Base-by-base conservation (phyloP, 2,888 invertebrate species). In the Coenonympha glycerion region DNA sequence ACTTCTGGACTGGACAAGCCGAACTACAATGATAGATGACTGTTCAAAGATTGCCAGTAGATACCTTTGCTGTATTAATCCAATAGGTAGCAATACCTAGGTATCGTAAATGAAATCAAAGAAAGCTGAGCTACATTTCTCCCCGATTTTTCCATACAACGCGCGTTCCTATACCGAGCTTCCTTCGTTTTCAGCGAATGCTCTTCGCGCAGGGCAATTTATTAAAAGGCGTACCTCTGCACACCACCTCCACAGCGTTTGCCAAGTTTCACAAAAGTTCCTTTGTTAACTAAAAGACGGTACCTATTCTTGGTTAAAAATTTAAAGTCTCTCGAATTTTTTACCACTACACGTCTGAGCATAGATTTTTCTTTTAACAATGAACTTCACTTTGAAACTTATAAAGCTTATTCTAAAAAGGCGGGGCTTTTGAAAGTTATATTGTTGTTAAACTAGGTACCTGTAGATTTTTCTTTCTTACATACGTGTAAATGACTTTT, bases 221-320 rank as follows among this genome's bases (percentile, higher is more conserved):
- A 34, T 45, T 34, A n/a, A 34, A 45, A 34, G 16, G 24, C 45
- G 16, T 16, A 24, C 33, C 44, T 45, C 8, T 40, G 3, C 15
- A 31, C 31, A 34, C 8, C 30, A 31, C 21, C 22, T n/a, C n/a
- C n/a, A n/a, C 15, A 19, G 41, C 19, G n/a, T 19, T 11, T n/a
- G 18, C 28, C 13, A 24, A 45, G 45, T 45, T 34, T n/a, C 13
- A 45, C 45, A 45, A 45, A 45, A 45, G 45, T 45, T 45, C 45
- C 24, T 45, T 45, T 45, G 45, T 45, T 45, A 45, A 45, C 16
- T 45, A 34, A 45, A 45, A 45, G 45, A 33, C 24, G 34, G 24
- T 15, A 36, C 11, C 8, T 21, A 26, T 24, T 24, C 34, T 34
- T 16, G 24, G 33, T 45, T 45, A 34, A 45, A 45, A 45, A 45